Conservation (phyloP, 1,140 invertebrate genomes). For the Drosophila sucinea region DNA sequence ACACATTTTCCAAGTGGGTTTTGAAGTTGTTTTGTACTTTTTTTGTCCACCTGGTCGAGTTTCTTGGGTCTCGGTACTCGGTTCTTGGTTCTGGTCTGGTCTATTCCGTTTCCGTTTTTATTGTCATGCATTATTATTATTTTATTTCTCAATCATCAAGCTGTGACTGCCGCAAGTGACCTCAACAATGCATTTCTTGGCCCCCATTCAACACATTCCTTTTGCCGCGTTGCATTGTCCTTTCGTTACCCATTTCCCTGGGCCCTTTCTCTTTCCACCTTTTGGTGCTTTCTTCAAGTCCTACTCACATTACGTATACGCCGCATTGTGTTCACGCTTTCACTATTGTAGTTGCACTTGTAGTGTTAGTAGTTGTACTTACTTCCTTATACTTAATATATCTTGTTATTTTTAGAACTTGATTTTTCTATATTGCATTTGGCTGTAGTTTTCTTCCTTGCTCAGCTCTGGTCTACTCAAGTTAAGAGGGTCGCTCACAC, state of each 20-base stretch:
- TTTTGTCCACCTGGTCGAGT: not conserved
- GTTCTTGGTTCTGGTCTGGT: constrained; percentile 5
- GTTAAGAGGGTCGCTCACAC: constrained; percentile 27
- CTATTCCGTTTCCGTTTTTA: not conserved
- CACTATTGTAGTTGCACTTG: constrained; percentile 10
- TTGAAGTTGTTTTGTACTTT: constrained; percentile 11
- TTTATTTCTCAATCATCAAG: constrained; percentile 21
- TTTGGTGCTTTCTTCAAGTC: not conserved
- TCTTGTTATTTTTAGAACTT: constrained; percentile 35
- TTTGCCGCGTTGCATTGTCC: constrained; percentile 1
- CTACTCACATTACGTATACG: constrained; percentile 59
- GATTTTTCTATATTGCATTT: constrained; percentile 22
- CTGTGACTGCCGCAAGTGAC: constrained; percentile 13
- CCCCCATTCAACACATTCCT: constrained; percentile 7
- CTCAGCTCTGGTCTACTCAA: constrained; percentile 7
- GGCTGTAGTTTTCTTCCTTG: constrained; percentile 21
- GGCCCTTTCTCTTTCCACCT: not conserved
- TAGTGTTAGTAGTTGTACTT: constrained; percentile 11
- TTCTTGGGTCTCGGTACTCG: not conserved
- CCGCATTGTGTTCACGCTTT: constrained; percentile 44
- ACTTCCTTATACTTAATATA: constrained; percentile 36
- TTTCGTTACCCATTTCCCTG: not conserved
- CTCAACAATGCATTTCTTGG: constrained; percentile 10
- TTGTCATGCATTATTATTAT: constrained; percentile 41
- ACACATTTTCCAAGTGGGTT: constrained; percentile 10